Conservation (phyloP, 2,888 invertebrate genomes). For the Deilephila porcellus region DNA sequence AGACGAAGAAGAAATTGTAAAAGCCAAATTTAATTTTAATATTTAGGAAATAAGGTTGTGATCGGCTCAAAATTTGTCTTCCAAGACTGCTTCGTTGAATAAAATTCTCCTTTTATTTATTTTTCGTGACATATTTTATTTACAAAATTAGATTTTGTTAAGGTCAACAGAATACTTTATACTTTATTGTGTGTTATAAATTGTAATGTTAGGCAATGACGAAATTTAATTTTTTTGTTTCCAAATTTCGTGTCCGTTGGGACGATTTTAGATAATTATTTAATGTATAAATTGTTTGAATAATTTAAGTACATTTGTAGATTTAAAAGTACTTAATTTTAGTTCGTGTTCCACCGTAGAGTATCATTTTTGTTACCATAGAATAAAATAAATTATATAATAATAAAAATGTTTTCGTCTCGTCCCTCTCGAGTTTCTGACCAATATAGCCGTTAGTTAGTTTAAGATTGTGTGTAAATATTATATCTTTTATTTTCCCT, state of each 20-base stretch:
- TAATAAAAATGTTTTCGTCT: neutral
- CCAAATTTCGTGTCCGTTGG: no score
- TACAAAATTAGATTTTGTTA: neutral
- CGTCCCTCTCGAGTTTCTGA: neutral
- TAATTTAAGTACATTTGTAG: neutral
- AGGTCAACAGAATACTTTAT: no score
- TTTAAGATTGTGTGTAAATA: neutral
- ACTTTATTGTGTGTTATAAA: no score
- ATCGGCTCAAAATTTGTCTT: conserved; percentile 33
- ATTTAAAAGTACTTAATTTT: neutral
- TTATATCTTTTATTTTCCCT: neutral
- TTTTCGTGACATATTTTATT: neutral
- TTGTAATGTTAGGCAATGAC: no score
- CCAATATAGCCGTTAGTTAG: no score
- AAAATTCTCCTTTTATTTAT: conserved; percentile 6
- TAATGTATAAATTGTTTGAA: no score
- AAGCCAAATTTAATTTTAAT: conserved; percentile 36
- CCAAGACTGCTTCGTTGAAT: conserved; percentile 39
- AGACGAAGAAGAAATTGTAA: conserved; percentile 69
- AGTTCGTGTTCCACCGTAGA: neutral
- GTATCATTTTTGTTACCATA: conserved; percentile 8
- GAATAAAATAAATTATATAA: neutral
- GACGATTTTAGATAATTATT: no score
- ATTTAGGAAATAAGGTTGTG: conserved; percentile 9
- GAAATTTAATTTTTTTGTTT: no score